These are phyloP conservation scores for Daubentonia madagascariensis DNA, from an alignment of 2,113 vertebrate genomes.

Conservation along the genomic window DNA sequence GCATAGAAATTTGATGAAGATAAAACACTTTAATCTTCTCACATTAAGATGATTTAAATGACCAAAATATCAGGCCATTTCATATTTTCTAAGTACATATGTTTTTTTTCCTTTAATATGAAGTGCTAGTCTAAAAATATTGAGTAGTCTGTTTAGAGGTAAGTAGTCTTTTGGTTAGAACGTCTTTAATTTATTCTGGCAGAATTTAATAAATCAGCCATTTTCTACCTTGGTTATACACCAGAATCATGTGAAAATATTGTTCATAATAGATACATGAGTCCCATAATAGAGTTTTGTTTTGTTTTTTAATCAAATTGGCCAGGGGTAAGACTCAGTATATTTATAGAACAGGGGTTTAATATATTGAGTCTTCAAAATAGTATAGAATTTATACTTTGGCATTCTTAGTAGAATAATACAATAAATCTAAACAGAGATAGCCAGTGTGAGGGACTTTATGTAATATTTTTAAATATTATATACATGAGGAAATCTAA, in stretches of 20 bases:
- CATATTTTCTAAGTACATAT: not conserved
- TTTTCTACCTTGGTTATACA: not conserved
- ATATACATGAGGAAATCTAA: not conserved
- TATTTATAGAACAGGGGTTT: not conserved
- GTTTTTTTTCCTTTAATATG: not conserved
- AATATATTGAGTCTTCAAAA: not conserved
- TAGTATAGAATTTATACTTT: not conserved
- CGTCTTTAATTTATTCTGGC: not conserved
- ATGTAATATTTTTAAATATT: not conserved
- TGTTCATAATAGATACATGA: not conserved
- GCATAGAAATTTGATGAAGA: not conserved
- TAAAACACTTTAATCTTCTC: not conserved
- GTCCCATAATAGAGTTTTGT: not conserved
- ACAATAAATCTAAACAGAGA: not conserved
- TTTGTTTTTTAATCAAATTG: not conserved
- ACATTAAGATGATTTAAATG: not conserved
- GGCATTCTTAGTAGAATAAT: not conserved
- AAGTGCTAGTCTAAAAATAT: not conserved
- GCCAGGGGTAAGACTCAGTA: not conserved
- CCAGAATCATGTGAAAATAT: not conserved
- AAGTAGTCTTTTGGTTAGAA: not conserved
- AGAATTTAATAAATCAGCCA: too few relatives aligned
- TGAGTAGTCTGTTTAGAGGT: not conserved
- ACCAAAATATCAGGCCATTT: not conserved
- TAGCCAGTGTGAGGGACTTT: not conserved